Base-by-base conservation (phyloP, 2,797 vertebrate genomes). In the Phoeniculus purpureus region DNA sequence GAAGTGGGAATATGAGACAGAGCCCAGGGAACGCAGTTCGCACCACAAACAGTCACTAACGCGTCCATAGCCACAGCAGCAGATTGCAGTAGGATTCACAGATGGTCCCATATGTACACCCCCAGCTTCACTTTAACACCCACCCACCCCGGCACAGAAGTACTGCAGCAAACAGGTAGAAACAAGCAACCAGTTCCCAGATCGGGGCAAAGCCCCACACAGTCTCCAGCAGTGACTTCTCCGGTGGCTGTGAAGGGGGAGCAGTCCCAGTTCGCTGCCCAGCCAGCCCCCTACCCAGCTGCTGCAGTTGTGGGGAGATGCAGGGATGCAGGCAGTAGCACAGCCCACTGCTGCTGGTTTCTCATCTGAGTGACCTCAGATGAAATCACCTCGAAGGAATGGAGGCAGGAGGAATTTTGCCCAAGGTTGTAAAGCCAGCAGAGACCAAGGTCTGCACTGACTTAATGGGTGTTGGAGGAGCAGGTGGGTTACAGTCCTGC, bases 391-490 rank as follows among this genome's bases (percentile, higher is more conserved):
- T 76, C 7, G 2, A 34, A 86, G 64, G 81, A 78, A 40, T 19
- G 37, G 37, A 78, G 25, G 23, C 75, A 14, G 22, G 20, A 89
- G 14, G 58, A 58, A 77, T 86, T 79, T 76, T 68, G 27, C 71
- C 74, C 0, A 4, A 50, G 72, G 50, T 6, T 54, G 17, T 23
- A 71, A 89, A 71, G 29, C 2, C 3, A 66, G 26, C 20, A 22
- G 52, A 72, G 68, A 45, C 13, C 2, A 0, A 71, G 68, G 22
- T 71, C 59, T 85, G 68, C 31, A 1, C 12, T 55, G 37, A 16
- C 26, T 65, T 22, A n/a, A 1, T 0, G 2, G 1, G 3, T 12
- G 7, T 16, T 15, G n/a, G 45, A 75, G 52, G 27, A 72, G 43
- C 8, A 43, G 55, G 59, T 31, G 54, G 20, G 27, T 16, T 62